A percentile compares a stretch with the other conserved stretches of the same genome.
phyloP scores from a whole-genome alignment of 1,140 invertebrate species.

The Drosophila quadrilineata region DNA sequence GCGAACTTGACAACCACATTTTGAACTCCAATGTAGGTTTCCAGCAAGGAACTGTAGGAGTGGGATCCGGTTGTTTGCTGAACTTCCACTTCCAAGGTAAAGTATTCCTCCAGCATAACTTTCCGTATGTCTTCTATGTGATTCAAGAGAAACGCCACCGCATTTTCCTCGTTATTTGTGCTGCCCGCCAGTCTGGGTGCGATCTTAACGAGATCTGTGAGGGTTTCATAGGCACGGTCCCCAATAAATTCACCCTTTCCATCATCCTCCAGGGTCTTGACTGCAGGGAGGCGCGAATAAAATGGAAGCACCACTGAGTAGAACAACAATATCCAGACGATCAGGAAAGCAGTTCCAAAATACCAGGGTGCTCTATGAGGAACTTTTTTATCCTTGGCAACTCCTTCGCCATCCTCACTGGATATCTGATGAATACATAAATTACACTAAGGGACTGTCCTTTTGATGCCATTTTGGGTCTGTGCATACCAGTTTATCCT shows the following conservation, averaged over 20 bases:
- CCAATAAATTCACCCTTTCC: slow-evolving; percentile 43
- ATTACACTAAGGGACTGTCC: background rate
- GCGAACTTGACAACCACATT: slow-evolving; percentile 90
- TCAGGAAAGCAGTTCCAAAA: slow-evolving; percentile 27
- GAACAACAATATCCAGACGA: slow-evolving; percentile 38
- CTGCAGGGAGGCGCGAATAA: background rate
- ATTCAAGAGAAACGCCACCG: slow-evolving; percentile 82
- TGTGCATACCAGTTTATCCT: slow-evolving; percentile 11
- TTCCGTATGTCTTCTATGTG: slow-evolving; percentile 32
- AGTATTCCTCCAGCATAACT: slow-evolving; percentile 30
- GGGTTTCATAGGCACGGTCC: slow-evolving; percentile 68
- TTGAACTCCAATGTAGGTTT: slow-evolving; percentile 86
- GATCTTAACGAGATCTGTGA: slow-evolving; percentile 86
- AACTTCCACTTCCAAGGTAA: slow-evolving; percentile 49
- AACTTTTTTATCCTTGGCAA: background rate
- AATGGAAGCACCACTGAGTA: slow-evolving; percentile 4
- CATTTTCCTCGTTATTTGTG: slow-evolving; percentile 85
- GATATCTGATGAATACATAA: background rate
- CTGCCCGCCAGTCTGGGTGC: slow-evolving; percentile 86
- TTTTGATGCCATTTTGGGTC: background rate
- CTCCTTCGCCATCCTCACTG: background rate
- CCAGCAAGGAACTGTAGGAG: slow-evolving; percentile 82
- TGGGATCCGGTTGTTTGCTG: slow-evolving; percentile 87
- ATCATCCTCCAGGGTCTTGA: background rate
- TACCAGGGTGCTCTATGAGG: slow-evolving; percentile 24